Conservation (phyloP, 1,140 invertebrate genomes). For the Euwallacea fornicatus region DNA sequence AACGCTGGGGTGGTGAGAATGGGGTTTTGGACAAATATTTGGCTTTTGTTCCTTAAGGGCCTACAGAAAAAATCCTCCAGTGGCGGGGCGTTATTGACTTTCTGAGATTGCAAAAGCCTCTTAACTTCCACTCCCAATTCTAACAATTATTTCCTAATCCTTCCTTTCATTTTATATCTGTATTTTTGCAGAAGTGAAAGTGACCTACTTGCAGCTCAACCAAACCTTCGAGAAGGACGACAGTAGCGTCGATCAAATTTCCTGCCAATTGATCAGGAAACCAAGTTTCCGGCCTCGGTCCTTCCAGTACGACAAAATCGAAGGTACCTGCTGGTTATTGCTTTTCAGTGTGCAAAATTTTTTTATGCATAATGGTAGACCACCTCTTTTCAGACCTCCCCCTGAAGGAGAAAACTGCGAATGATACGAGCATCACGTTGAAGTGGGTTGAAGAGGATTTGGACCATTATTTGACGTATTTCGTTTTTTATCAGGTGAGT, state of each 20-base stretch:
- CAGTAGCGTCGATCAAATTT: constrained; percentile 27
- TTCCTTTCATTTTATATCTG: not conserved
- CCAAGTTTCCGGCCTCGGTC: constrained; percentile 42
- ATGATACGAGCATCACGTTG: constrained; percentile 40
- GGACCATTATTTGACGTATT: constrained; percentile 42
- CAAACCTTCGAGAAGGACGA: constrained; percentile 29
- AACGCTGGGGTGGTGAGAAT: not conserved
- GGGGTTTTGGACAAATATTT: not conserved
- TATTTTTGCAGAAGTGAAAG: constrained; percentile 44
- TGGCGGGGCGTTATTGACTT: no score
- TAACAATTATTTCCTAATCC: not conserved
- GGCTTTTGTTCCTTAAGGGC: not conserved
- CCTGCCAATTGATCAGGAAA: constrained; percentile 42
- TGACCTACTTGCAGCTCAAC: constrained; percentile 38
- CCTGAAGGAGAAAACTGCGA: constrained; percentile 23
- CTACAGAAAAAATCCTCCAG: no score
- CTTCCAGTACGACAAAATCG: constrained; percentile 37
- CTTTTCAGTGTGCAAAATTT: not conserved
- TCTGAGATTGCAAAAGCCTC: no score
- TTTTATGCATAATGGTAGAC: constrained; percentile 22
- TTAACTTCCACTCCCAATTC: not conserved
- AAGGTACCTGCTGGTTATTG: constrained; percentile 36
- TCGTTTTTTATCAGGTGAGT: constrained; percentile 43
- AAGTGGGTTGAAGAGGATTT: constrained; percentile 41
- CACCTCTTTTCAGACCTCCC: constrained; percentile 43